Percentiles rank a stretch among this genome's conserved stretches.
phyloP scores from a whole-genome alignment of 1,140 invertebrate genomes.

The Drosophila elegans region DNA sequence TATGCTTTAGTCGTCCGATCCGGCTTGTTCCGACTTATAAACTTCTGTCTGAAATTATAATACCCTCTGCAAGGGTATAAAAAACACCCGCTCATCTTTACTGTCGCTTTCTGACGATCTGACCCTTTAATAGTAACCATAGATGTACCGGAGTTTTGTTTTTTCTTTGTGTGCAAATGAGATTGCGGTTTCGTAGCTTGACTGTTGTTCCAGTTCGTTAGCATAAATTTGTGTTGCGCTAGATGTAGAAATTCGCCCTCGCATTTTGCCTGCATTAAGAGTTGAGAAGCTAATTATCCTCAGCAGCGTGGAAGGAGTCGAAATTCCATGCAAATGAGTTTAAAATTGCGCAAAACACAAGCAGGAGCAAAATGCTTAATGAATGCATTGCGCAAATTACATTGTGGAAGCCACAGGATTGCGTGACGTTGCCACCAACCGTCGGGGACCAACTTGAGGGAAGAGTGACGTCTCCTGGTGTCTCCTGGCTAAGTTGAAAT shows the following conservation, averaged over 20 bases:
- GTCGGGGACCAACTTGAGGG: slow-evolving; percentile 4
- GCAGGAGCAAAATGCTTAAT: slow-evolving; percentile 45
- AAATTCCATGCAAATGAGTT: slow-evolving; percentile 60
- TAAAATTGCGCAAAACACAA: slow-evolving; percentile 36
- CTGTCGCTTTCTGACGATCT: not conserved
- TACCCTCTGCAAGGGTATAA: too few relatives aligned
- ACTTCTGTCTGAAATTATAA: too few relatives aligned
- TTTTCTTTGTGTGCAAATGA: slow-evolving; percentile 24
- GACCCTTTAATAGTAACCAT: slow-evolving; percentile 33
- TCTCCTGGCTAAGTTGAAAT: slow-evolving; percentile 34
- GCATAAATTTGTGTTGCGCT: slow-evolving; percentile 40
- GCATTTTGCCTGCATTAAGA: slow-evolving; percentile 32
- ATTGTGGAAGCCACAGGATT: slow-evolving; percentile 40
- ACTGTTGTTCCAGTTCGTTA: slow-evolving; percentile 49
- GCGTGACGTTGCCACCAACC: slow-evolving; percentile 25
- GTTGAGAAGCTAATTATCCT: slow-evolving; percentile 52
- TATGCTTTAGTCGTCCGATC: too few relatives aligned
- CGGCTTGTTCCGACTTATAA: too few relatives aligned
- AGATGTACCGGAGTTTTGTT: slow-evolving; percentile 1
- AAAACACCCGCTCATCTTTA: not conserved
- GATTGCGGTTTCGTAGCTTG: slow-evolving; percentile 42
- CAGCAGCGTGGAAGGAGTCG: slow-evolving; percentile 15
- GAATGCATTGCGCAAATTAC: slow-evolving; percentile 61
- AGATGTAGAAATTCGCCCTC: slow-evolving; percentile 26
- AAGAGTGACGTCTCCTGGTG: not conserved